Conservation (phyloP, 2,797 vertebrate species). For the Tragelaphus oryx region DNA sequence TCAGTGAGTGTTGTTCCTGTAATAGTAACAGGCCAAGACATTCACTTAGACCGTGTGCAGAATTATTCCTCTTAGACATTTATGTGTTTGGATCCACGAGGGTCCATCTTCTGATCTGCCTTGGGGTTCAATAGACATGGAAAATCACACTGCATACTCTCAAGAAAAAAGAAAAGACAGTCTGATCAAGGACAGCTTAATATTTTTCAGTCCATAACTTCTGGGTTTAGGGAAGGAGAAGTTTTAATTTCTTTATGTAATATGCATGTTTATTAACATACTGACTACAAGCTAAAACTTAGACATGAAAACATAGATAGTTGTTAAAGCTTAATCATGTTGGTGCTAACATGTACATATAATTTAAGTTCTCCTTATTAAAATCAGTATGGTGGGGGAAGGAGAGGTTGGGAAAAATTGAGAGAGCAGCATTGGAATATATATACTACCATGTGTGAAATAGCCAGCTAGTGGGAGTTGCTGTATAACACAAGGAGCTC, state of each 20-base stretch:
- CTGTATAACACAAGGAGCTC: background rate
- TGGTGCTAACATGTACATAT: background rate
- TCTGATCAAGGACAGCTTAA: background rate
- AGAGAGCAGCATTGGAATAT: background rate
- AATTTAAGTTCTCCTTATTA: background rate
- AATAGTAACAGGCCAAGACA: background rate
- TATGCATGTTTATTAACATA: background rate
- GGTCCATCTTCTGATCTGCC: background rate
- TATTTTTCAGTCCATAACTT: background rate
- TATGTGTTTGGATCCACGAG: background rate
- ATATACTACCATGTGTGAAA: background rate
- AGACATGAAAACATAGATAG: background rate
- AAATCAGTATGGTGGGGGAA: background rate
- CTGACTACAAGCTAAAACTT: background rate
- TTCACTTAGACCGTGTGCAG: background rate
- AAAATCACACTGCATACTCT: background rate
- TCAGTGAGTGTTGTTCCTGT: background rate
- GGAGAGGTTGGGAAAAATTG: background rate
- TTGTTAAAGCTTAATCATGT: background rate
- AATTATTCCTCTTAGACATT: background rate
- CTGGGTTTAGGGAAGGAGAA: background rate
- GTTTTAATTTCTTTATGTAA: background rate
- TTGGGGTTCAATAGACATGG: background rate
- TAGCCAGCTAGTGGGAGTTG: background rate
- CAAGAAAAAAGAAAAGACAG: background rate